Percentiles rank a stretch among this genome's conserved stretches.
These are phyloP conservation scores for Centropristis striata DNA, from an alignment of 2,113 vertebrate genomes.

Conservation along the genomic window DNA sequence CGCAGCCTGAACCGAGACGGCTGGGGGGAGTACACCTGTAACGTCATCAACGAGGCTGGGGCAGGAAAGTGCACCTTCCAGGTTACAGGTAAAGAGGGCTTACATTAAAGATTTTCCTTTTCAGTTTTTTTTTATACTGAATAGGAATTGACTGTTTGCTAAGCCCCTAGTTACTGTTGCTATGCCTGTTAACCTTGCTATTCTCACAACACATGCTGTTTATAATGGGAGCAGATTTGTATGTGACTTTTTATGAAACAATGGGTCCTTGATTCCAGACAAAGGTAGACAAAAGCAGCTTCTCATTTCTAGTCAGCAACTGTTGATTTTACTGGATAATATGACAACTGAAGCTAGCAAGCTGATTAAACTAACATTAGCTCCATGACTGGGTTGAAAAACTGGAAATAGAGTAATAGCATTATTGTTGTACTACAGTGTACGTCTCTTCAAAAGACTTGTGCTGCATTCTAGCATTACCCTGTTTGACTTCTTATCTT, in stretches of 20 bases:
- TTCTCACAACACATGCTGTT: not conserved
- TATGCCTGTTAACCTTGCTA: not conserved
- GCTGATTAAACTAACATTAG: too few species aligned
- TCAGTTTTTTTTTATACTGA: not conserved
- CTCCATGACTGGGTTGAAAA: not conserved
- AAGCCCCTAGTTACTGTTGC: not conserved
- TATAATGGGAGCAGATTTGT: not conserved
- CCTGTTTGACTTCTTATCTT: too few species aligned
- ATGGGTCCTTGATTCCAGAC: not conserved
- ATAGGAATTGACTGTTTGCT: not conserved
- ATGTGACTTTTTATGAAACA: not conserved
- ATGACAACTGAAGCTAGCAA: too few species aligned
- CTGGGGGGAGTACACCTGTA: conserved; percentile 96
- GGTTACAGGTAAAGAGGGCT: conserved; percentile 90
- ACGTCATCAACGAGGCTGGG: conserved; percentile 96
- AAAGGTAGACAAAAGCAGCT: not conserved
- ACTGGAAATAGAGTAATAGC: too few species aligned
- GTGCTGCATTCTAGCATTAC: too few species aligned
- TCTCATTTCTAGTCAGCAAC: not conserved
- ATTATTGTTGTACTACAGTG: too few species aligned
- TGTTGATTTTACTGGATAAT: not conserved
- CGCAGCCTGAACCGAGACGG: conserved; percentile 91
- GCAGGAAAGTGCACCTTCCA: conserved; percentile 95
- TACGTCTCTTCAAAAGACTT: too few species aligned
- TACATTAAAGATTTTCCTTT: not conserved